Evolutionary conservation across 2,113 vertebrate genomes (phyloP).

Genomic region (Benitochromis conjunctus): DNA sequence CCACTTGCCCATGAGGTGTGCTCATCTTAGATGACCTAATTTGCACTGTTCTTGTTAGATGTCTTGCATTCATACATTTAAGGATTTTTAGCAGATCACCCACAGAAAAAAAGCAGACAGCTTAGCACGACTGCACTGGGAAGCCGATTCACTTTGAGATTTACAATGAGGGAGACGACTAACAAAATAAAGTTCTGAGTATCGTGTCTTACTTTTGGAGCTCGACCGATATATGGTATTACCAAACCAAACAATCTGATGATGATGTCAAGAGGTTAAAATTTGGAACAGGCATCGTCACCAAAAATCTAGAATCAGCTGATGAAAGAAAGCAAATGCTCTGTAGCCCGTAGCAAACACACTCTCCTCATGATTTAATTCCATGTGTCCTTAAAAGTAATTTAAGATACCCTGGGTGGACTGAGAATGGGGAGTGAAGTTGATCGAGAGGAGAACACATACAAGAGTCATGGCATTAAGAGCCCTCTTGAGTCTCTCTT

Average conservation of each 20-base stretch:
- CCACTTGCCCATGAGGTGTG: neutral
- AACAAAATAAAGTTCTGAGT: neutral
- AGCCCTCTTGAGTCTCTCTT: constrained; percentile 12
- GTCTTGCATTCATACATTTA: neutral
- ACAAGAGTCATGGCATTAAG: neutral
- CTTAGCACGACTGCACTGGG: neutral
- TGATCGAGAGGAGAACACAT: neutral
- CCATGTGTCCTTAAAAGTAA: neutral
- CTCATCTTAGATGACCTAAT: neutral
- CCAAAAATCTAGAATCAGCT: neutral
- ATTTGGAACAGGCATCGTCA: neutral
- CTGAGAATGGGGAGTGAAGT: neutral
- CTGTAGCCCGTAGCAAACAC: neutral
- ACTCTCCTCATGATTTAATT: neutral
- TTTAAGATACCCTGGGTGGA: neutral
- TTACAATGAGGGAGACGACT: neutral
- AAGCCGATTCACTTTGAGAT: neutral
- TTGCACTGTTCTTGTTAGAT: neutral
- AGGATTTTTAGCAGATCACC: neutral
- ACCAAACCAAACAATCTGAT: neutral
- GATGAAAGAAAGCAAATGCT: neutral
- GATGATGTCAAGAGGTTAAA: neutral
- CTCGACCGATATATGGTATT: neutral
- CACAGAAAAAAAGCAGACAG: neutral
- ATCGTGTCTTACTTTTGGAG: constrained; percentile 4